Conservation (phyloP, 2,113 vertebrate species). For the Nothocercus julius region DNA sequence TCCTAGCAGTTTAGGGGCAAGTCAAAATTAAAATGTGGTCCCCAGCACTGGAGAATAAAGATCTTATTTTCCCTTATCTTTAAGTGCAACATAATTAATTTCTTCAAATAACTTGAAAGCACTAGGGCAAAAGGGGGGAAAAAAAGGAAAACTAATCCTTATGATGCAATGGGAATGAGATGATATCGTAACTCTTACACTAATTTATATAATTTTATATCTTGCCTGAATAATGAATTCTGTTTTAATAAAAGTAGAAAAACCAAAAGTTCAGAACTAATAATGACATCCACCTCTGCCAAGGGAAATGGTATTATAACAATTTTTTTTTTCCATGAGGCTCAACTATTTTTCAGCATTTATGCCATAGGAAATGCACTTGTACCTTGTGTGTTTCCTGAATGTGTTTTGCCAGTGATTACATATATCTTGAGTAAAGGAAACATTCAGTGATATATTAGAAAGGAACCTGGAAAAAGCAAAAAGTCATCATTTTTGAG, state of each 20-base stretch:
- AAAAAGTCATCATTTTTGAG: not conserved
- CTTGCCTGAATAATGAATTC: not conserved
- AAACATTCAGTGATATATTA: not conserved
- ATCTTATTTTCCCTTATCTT: conserved; percentile 2
- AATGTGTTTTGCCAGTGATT: fast-evolving
- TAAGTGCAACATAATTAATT: conserved; percentile 34
- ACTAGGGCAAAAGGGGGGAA: not conserved
- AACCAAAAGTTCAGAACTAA: not conserved
- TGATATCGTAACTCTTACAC: not conserved
- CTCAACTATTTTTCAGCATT: not conserved
- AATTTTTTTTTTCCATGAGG: not conserved
- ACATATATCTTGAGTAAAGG: not conserved
- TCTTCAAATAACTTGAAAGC: not conserved
- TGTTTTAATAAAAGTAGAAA: not conserved
- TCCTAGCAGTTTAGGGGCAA: not conserved
- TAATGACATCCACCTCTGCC: not conserved
- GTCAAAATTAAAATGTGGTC: not conserved
- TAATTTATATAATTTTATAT: not conserved
- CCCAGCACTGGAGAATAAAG: not conserved
- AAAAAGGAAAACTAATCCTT: not conserved
- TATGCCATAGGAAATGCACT: not conserved
- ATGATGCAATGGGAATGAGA: not conserved
- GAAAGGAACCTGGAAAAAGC: not conserved
- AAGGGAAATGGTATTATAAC: not conserved
- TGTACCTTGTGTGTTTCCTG: not conserved